A percentile compares a stretch with the other conserved stretches of the same genome.
Conservation (phyloP, 2,797 vertebrate species). For the Acropternis orthonyx region DNA sequence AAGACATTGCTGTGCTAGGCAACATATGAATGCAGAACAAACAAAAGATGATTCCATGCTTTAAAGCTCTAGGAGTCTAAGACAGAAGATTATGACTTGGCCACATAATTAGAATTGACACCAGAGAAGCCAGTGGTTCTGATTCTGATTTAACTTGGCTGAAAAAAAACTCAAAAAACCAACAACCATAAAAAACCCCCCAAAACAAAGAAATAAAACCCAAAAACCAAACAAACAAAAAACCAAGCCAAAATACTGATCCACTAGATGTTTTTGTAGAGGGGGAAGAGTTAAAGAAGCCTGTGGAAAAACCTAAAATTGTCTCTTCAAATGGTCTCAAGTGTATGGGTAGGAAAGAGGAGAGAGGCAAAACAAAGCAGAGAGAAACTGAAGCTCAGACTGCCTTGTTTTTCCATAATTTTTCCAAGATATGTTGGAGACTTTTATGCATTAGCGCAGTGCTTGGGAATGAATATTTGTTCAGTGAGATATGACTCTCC, state of each 20-base stretch:
- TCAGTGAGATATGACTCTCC: constrained; percentile 55
- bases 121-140: background rate
- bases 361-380: background rate
- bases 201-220: background rate
- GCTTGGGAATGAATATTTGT: constrained; percentile 60
- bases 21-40: background rate
- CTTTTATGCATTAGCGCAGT: constrained; percentile 23
- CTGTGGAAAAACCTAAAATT: background rate
- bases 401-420: background rate
- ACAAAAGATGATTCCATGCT: background rate
- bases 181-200: background rate
- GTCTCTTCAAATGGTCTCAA: background rate
- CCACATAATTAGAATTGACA: background rate
- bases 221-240: no score
- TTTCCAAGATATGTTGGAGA: constrained; percentile 33
- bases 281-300: background rate
- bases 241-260: background rate
- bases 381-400: background rate
- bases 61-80: background rate
- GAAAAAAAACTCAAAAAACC: background rate
- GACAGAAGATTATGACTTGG: background rate
- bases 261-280: background rate
- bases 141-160: background rate
- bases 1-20: background rate
- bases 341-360: background rate